Conservation (phyloP, 2,113 vertebrate genomes). For the Morone saxatilis region DNA sequence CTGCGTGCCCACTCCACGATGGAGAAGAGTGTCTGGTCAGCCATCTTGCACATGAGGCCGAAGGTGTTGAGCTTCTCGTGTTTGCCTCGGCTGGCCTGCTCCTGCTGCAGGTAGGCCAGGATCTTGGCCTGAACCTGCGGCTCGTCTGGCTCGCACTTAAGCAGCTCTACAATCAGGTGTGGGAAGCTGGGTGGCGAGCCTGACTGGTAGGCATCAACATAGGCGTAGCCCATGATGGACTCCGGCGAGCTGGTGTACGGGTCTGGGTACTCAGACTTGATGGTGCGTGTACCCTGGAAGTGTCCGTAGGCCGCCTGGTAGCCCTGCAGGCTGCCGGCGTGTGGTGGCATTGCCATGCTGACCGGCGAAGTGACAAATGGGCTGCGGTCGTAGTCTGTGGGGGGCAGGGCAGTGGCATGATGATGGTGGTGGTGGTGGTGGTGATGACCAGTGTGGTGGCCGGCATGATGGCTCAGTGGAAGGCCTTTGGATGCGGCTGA, state of each 20-base stretch:
- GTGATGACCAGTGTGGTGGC: constrained; percentile 81
- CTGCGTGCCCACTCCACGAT: constrained; percentile 99
- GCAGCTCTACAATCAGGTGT: constrained; percentile 95
- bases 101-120: constrained; percentile 95
- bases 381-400: constrained; percentile 96
- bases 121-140: constrained; percentile 97
- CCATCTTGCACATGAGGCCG: constrained; percentile 99
- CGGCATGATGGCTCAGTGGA: constrained; percentile 91
- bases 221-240: constrained; percentile 97
- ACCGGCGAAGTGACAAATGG: constrained; percentile 97
- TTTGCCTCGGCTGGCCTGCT: constrained; percentile 94
- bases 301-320: constrained; percentile 95
- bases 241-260: constrained; percentile 97
- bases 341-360: constrained; percentile 99
- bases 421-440: constrained; percentile 82
- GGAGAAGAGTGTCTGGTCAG: constrained; percentile 98
- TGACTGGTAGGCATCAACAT: constrained; percentile 93
- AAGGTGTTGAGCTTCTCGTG: constrained; percentile 98
- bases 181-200: constrained; percentile 95
- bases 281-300: constrained; percentile 94
- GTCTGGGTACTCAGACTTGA: constrained; percentile 99
- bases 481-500: constrained; percentile 97
- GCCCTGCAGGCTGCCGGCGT: constrained; percentile 92
- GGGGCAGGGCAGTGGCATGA: constrained; percentile 91
- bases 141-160: constrained; percentile 98